Evolutionary conservation across 1,140 invertebrate genomes (phyloP), one percentile per base, ranked within the genome.

Genomic region (Epicauta chinensis): DNA sequence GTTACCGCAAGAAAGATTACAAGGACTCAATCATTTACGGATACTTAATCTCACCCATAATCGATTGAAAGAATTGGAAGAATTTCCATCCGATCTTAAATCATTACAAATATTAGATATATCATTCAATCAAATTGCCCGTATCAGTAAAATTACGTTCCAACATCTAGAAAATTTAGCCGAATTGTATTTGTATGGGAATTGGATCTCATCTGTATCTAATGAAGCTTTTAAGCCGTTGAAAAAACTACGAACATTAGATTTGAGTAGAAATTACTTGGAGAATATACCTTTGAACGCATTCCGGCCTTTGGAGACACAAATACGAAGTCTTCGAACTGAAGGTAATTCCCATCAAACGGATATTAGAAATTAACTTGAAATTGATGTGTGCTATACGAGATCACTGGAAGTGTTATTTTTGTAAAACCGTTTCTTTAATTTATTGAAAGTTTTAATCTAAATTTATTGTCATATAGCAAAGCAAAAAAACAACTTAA

Each of bases 21-120:
- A 86, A 63, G 91, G 91, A 3, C 71, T 94, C 34, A 77, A 78
- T 54, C 77, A 83, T 47, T 72, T 91, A 29, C 71, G 83, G 36
- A 65, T 83, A 16, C 72, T 94, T 2, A 94, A 94, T 73, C 73
- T 93, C 6, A 90, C 90, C 2, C 80, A 83, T 55, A 95, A 95
- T 68, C 78, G 76, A 29, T 73, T 95, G 5, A 83, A 83, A 63
- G 87, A 90, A 58, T 71, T 94, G 1, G 88, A 91, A 68, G 84
- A 89, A 55, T 92, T 94, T 65, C 86, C 89, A 3, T 61, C 74
- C 1, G 88, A 93, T 67, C 72, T 93, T 13, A 81, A 81, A 40
- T 80, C 81, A 10, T 68, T 95, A 42, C 83, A 90, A 66, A 81
- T 83, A 39, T 73, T 92, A 35, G 90, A 93, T 68, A 68, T 93